Evolutionary conservation across 2,113 vertebrate genomes (phyloP), one percentile per base, ranked within the genome.

Genomic region (Macquaria australasica): DNA sequence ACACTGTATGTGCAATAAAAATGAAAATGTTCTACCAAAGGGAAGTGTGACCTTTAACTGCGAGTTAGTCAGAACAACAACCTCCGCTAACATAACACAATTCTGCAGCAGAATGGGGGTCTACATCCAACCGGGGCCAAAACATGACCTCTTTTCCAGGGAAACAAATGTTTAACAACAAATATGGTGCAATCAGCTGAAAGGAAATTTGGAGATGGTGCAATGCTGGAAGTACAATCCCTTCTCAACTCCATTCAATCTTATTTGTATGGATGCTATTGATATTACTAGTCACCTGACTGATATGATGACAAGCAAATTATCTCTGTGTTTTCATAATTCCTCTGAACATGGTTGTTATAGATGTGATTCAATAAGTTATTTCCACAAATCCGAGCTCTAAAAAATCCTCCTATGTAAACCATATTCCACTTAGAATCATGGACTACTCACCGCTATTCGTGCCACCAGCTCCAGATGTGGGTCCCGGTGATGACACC

Each of bases 401-500:
- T 59, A 50, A 37, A 56, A 6, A 8, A 50, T 15, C 28, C 14
- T 0, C 8, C n/a, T 45, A 37, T 1, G 59, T 45, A 21, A 59
- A 73, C 11, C 3, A 45, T 0, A n/a, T 76, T 51, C 63, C 0
- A 8, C 10, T 48, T 4, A 41, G 3, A 16, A 8, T 25, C 4
- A 51, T n/a, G 1, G 34, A 1, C 25, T 1, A 89, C 94, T 91
- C 96, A 99, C 98, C 98, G 68, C 97, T 97, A 77, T 95, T 97
- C 1, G 95, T 90, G 86, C 94, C 96, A 81, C 95, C 94, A 71
- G 95, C 86, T 92, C 96, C 93, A 7, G 96, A 92, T 63, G 96
- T 95, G n/a, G 97, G 98, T 62, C 97, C 98, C 0, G 98, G 97
- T 12, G 97, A 98, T 0, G 98, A 97, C 37, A 99, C 97, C 91